A percentile compares a stretch with the other conserved stretches of the same genome.
Evolutionary conservation across 2,797 vertebrate species (phyloP).

Genomic region (Paedocypris micromegethes): DNA sequence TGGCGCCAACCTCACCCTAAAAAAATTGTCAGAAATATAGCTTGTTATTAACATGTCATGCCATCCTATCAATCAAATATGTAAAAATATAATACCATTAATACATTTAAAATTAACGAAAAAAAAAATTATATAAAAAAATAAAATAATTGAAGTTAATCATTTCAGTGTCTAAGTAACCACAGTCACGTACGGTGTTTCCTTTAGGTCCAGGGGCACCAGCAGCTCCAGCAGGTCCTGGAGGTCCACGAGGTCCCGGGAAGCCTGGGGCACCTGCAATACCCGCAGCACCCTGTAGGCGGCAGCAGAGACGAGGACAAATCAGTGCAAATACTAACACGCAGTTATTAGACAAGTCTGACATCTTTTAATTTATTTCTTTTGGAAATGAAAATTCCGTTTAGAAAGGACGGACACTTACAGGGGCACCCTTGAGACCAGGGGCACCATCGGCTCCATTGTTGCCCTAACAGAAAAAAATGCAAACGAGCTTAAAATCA

Average conservation of each 20-base stretch:
- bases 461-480: constrained; percentile 74
- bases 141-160: neutral
- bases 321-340: neutral
- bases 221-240: constrained; percentile 82
- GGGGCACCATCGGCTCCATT: constrained; percentile 86
- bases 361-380: too few species aligned
- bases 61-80: too few species aligned
- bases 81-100: neutral
- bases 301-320: constrained; percentile 54
- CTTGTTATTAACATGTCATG: too few species aligned
- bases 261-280: constrained; percentile 95
- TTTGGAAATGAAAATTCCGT: too few species aligned
- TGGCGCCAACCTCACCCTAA: constrained; percentile 86
- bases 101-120: neutral
- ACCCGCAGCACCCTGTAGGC: constrained; percentile 84
- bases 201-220: constrained; percentile 90
- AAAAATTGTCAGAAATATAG: neutral
- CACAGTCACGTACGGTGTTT: constrained; percentile 80
- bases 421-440: constrained; percentile 82
- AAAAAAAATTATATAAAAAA: neutral
- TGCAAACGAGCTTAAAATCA: neutral
- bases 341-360: neutral
- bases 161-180: neutral
- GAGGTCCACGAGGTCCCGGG: constrained; percentile 90
- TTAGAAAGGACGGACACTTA: constrained; percentile 65